Evolutionary conservation across 2,797 vertebrate species (phyloP).

Genomic region (Otolemur crassicaudatus): DNA sequence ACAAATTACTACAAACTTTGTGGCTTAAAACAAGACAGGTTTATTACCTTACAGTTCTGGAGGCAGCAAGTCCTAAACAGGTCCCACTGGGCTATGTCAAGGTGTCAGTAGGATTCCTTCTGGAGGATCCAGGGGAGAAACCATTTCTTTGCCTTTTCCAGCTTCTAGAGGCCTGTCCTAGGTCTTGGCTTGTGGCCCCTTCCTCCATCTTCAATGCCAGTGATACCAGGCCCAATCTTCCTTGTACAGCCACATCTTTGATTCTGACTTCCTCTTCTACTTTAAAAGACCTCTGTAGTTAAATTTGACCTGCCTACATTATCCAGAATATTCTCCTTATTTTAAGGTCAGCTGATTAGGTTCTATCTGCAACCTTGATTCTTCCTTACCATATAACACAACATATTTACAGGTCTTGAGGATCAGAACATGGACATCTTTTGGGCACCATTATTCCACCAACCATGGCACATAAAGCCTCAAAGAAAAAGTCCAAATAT

Average conservation of each 20-base stretch:
- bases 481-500: not conserved
- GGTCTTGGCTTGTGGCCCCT: not conserved
- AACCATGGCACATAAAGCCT: not conserved
- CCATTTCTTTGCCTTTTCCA: not conserved
- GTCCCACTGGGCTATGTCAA: not conserved
- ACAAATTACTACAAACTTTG: not conserved
- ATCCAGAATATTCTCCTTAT: slow-evolving; percentile 10
- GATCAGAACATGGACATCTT: not conserved
- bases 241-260: not conserved
- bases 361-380: not conserved
- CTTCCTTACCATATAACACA: not conserved
- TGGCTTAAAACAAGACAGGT: not conserved
- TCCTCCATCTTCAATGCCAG: slow-evolving; percentile 29
- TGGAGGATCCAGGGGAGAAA: not conserved
- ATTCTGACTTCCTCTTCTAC: not conserved
- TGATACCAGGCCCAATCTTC: not conserved
- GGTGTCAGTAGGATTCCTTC: not conserved
- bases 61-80: not conserved
- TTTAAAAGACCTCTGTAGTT: not conserved
- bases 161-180: not conserved
- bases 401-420: not conserved
- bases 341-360: not conserved
- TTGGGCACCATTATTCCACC: not conserved
- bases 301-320: not conserved
- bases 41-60: not conserved